phyloP scores from a whole-genome alignment of 2,888 invertebrate species.

The Athalia cordata region DNA sequence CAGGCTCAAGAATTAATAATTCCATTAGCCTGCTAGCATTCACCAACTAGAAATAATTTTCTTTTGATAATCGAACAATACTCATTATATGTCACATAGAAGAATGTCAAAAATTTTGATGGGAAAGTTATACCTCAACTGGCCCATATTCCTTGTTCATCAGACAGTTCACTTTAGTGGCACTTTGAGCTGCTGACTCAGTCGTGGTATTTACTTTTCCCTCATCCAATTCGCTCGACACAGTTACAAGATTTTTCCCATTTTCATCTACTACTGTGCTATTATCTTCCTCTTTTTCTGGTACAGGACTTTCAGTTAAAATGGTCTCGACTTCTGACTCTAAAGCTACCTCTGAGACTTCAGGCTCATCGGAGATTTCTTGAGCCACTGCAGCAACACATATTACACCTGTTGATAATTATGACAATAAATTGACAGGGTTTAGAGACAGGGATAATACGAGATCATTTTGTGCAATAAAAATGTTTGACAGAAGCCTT shows the following conservation, averaged over 20 bases:
- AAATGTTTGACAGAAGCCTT: background rate
- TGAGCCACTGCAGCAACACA: constrained; percentile 20
- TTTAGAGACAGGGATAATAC: too few relatives aligned
- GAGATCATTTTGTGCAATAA: background rate
- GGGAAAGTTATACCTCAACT: constrained; percentile 63
- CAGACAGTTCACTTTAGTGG: constrained; percentile 58
- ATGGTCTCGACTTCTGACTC: constrained; percentile 5
- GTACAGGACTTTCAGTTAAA: background rate
- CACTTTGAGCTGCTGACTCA: constrained; percentile 24
- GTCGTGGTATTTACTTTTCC: background rate
- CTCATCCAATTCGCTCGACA: background rate
- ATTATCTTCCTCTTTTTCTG: constrained; percentile 9
- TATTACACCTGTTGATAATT: constrained; percentile 17
- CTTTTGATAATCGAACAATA: background rate
- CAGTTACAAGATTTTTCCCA: background rate
- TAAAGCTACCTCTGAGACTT: background rate
- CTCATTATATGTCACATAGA: too few relatives aligned
- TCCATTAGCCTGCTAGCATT: constrained; percentile 84
- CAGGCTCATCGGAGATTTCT: constrained; percentile 13
- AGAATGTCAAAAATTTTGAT: background rate
- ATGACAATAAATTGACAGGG: background rate
- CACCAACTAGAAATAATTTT: constrained; percentile 75
- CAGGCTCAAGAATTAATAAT: constrained; percentile 79
- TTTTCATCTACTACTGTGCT: background rate
- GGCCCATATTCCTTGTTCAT: constrained; percentile 64